Percentiles rank a stretch among this genome's conserved stretches.
These are phyloP conservation scores for Psammodynastes pulverulentus DNA, from an alignment of 2,113 vertebrate species.

Conservation along the genomic window DNA sequence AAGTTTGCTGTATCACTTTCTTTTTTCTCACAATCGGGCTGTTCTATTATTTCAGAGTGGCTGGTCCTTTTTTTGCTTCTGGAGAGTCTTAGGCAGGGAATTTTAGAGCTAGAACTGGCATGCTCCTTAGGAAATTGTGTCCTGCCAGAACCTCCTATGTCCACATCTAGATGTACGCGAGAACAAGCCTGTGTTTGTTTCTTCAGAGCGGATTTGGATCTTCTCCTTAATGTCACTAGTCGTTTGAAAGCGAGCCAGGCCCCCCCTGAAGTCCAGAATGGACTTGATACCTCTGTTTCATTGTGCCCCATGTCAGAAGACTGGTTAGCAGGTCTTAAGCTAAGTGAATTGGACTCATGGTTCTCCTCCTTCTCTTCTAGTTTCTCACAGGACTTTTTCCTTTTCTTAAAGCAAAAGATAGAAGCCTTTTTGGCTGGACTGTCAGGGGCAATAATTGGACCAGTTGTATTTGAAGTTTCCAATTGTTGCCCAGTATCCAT, in stretches of 20 bases:
- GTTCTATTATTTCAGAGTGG: conserved; percentile 57
- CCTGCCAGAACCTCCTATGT: conserved; percentile 35
- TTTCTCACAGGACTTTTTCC: conserved; percentile 66
- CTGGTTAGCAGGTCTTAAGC: conserved; percentile 33
- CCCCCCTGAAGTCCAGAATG: conserved; percentile 38
- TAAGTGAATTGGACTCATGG: background rate
- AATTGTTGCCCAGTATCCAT: conserved; percentile 58
- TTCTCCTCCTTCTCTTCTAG: conserved; percentile 9
- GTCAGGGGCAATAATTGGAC: conserved; percentile 25
- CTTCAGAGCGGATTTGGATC: conserved; percentile 52
- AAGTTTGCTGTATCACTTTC: conserved; percentile 37
- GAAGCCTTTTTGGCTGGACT: conserved; percentile 58
- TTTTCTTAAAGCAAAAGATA: conserved; percentile 74
- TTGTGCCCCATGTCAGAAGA: rapidly evolving
- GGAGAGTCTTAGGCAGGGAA: conserved; percentile 71
- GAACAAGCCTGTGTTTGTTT: conserved; percentile 42
- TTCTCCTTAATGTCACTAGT: conserved; percentile 60
- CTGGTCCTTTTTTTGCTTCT: conserved; percentile 57
- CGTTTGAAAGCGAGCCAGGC: conserved; percentile 72
- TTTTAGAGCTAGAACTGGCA: conserved; percentile 58
- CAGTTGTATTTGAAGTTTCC: conserved; percentile 33
- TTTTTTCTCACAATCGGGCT: conserved; percentile 47
- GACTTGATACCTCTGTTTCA: conserved; percentile 33
- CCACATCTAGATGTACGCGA: conserved; percentile 57
- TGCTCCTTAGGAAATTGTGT: conserved; percentile 54